Evolutionary conservation across 1,140 invertebrate species (phyloP), one percentile per base, ranked within the genome.

Genomic region (Ceratina australensis): DNA sequence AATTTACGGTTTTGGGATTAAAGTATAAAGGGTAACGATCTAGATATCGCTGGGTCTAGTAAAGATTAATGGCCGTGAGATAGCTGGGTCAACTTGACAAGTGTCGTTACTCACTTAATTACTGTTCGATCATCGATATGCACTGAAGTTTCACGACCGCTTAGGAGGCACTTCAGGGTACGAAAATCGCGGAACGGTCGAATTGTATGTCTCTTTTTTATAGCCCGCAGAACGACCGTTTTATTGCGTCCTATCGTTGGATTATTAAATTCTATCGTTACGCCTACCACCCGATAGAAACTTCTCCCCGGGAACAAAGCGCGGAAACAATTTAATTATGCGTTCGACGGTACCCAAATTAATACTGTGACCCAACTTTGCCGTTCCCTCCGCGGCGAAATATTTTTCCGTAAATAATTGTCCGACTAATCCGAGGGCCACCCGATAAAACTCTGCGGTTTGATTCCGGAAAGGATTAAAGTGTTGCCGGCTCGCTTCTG

Each of bases 21-120:
- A 42, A 42, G 2, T 42, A 42, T 10, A 42, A 42, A 10, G 33
- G 33, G 33, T 8, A 42, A 42, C 10, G 8, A 42, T 42, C 8
- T 42, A 10, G 33, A 42, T 42, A 10, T 42, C 33, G 0, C 33
- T 10, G 33, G 72, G 47, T 84, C 80, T 78, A 80, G 80, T 84
- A 80, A 83, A 84, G 80, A 83, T 84, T 80, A 60, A 85, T 78
- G 79, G 68, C 33, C 12, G 47, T 24, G 26, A 71, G 71, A 78
- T 78, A 80, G 52, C 42, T 24, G 57, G 75, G 72, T 80, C 69
- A 73, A 85, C 76, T 80, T 63, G 79, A 84, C 82, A 79, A 81
- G 75, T 74, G 83, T 85, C 83, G 79, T 85, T 82, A 76, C 52
- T 72, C 75, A 66, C 47, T 82, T 85, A 82, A 85, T 85, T 82